A percentile compares a stretch with the other conserved stretches of the same genome.
phyloP scores from a whole-genome alignment of 2,113 vertebrate genomes.

The Microcebus ravelobensis region DNA sequence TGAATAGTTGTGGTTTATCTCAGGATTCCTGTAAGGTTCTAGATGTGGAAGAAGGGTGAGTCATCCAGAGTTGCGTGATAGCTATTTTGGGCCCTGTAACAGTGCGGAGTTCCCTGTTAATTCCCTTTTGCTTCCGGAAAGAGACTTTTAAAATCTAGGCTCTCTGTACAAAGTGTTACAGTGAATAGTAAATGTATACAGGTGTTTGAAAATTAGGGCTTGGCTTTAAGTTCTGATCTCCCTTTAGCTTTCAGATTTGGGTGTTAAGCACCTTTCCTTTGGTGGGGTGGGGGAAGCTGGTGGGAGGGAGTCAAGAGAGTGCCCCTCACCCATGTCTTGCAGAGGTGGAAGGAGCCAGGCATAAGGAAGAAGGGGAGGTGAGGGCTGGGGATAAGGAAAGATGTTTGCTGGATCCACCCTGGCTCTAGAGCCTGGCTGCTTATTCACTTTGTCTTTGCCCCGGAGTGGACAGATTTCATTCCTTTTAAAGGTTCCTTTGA shows the following conservation, averaged over 20 bases:
- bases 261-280: neutral
- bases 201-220: neutral
- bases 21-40: neutral
- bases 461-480: neutral
- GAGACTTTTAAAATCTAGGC: neutral
- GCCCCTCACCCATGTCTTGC: neutral
- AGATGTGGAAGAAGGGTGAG: neutral
- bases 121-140: neutral
- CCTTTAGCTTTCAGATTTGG: neutral
- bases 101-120: no score
- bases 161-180: neutral
- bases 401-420: rapidly evolving
- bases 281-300: no score
- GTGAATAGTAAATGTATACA: neutral
- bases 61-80: neutral
- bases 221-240: neutral
- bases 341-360: neutral
- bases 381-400: rapidly evolving
- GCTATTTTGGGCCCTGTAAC: rapidly evolving
- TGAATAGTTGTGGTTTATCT: conserved; percentile 16
- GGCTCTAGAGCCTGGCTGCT: neutral
- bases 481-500: neutral
- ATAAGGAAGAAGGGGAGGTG: neutral
- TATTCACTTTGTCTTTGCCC: neutral
- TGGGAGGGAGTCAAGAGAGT: neutral